Base-by-base conservation (phyloP, 2,797 vertebrate genomes). In the Parauchenoglanis punctatus region DNA sequence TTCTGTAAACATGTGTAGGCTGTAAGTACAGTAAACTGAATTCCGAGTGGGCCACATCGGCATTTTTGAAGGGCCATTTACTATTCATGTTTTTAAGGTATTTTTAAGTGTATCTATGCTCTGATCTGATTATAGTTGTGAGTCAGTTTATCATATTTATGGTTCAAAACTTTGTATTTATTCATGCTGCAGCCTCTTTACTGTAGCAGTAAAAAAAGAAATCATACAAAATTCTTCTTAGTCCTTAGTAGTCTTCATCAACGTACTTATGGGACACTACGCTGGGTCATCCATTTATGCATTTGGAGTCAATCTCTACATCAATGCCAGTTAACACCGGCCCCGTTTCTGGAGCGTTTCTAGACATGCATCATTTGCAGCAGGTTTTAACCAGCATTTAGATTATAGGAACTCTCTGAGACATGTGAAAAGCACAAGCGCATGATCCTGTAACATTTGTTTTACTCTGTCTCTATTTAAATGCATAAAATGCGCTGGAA, bases 131-230 rank as follows among this genome's bases (percentile, higher is more conserved):
- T 80, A 80, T 13, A 6, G 17, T 11, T 78, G 10, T 40, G 20
- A 40, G 28, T 80, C 54, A 80, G 54, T 54, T 78, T 18, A n/a
- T 80, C 54, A 58, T 58, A 80, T 59, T 23, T 80, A 18, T 58
- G n/a, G 8, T 54, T 49, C 46, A 3, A 78, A 78, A 1, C 10
- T 31, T 31, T 78, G 3, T 31, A 75, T 49, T 75, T 46, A 49
- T 75, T 75, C 11, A 23, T 12, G 72, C 72, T 75, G 40, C 7
- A 46, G 70, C 35, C n/a, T 31, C 15, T 77, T 73, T 49, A n/a
- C 44, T 46, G 20, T n/a, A 17, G 72, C 44, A 73, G 23, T 4
- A n/a, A 31, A 54, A 40, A 78, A 52, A n/a, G 49, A 56, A 56
- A 28, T 31, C n/a, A 31, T 11, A 54, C n/a, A 31, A 6, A 7